Base-by-base conservation (phyloP, 2,888 invertebrate genomes). In the Drosophila kanekoi region DNA sequence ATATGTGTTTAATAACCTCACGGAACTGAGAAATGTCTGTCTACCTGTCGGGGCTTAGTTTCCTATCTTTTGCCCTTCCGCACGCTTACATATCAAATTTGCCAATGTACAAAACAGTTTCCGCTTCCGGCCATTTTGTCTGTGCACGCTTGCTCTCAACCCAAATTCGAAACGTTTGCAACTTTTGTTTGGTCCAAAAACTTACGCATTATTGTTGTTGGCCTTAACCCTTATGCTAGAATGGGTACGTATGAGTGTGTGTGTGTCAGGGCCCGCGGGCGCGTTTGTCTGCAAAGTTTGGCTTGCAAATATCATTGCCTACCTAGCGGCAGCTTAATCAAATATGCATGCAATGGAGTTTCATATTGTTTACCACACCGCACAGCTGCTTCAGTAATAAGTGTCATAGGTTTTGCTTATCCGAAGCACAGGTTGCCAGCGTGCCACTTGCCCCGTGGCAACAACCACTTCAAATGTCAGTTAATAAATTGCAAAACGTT, bases 401-500 rank as follows among this genome's bases (percentile, higher is more conserved):
- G 79, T 79, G 79, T 81, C 81, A 79, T 81, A 72, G 60, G 76
- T 70, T 77, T 69, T 59, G 58, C 57, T 57, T 73, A 69, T 72
- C 49, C 48, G 16, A 18, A 10, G 43, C 51, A 53, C 69, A 38
- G 52, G 52, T 71, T 71, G 65, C 40, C 45, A n/a, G 37, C 44
- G 4, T 43, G 23, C 8, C 28, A 40, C 51, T 41, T 33, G 44
- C 44, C 54, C 43, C 43, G 44, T 41, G 54, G 20, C 52, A 62
- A 48, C 52, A 63, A 58, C 40, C 73, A 77, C 84, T 83, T 81
- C 79, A 83, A 77, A 81, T 77, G 84, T 77, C 81, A 81, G 84
- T 81, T 81, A 81, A 81, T 81, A 81, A 81, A 81, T 79, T 83
- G 81, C 81, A 81, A 81, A 80, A 83, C 81, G 81, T 83, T 81